Evolutionary conservation across 1,140 invertebrate genomes (phyloP).

Genomic region (Lordiphosa mommai): DNA sequence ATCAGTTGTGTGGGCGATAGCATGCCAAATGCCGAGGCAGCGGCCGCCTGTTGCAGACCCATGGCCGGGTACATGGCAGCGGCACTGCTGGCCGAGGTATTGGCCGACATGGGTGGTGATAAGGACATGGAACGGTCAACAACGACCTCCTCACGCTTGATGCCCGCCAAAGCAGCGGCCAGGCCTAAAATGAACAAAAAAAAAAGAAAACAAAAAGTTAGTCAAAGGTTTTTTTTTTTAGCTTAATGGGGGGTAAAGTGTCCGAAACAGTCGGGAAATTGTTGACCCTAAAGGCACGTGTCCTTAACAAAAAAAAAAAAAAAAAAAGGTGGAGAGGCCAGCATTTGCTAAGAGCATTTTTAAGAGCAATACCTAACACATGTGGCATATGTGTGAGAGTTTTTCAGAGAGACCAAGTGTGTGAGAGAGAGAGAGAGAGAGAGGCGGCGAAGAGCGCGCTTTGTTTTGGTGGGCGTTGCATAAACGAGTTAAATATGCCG

Average conservation of each 20-base stretch:
- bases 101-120: conserved; percentile 75
- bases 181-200: conserved; percentile 76
- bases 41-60: conserved; percentile 78
- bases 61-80: conserved; percentile 77
- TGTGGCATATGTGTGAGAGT: conserved; percentile 34
- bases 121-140: conserved; percentile 75
- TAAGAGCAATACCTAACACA: not conserved
- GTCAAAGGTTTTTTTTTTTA: not conserved
- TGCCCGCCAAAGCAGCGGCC: conserved; percentile 77
- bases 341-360: not conserved
- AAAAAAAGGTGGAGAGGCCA: not conserved
- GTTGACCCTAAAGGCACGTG: conserved; percentile 10
- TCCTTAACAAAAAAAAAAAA: not conserved
- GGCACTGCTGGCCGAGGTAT: conserved; percentile 60
- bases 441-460: conserved; percentile 6
- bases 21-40: conserved; percentile 80
- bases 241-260: conserved; percentile 19
- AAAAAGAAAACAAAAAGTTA: conserved; percentile 21
- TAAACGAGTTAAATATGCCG: conserved; percentile 62
- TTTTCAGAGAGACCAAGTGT: not conserved
- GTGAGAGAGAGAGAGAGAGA: not conserved
- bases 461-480: conserved; percentile 63
- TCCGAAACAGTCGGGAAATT: conserved; percentile 23
- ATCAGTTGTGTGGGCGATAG: conserved; percentile 81
- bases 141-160: conserved; percentile 76